These are phyloP conservation scores for Heteropelma amictum DNA, from an alignment of 2,888 invertebrate species.

Conservation along the genomic window DNA sequence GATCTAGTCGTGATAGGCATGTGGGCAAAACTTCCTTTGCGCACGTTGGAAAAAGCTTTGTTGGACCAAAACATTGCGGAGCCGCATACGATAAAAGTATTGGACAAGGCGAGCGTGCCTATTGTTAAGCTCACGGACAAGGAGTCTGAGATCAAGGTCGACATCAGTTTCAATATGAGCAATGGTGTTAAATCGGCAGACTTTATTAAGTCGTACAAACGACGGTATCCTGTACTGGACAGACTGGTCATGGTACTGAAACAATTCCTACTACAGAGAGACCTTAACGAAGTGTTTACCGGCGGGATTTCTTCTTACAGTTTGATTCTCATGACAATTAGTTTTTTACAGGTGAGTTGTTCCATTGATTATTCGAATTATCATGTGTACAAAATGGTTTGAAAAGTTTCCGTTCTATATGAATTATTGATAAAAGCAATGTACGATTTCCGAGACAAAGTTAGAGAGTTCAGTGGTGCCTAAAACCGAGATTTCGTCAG, in stretches of 20 bases:
- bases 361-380: no score
- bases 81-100: conserved; percentile 93
- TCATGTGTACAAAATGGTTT: no score
- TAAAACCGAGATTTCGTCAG: no score
- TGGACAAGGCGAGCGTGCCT: conserved; percentile 98
- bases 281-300: conserved; percentile 99
- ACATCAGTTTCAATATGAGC: conserved; percentile 99
- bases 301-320: conserved; percentile 99
- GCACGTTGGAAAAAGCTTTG: conserved; percentile 94
- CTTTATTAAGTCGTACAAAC: conserved; percentile 94
- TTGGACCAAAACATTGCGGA: conserved; percentile 94
- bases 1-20: conserved; percentile 84
- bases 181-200: conserved; percentile 98
- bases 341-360: conserved; percentile 88
- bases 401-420: no score
- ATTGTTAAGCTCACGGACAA: conserved; percentile 98
- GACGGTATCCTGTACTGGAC: conserved; percentile 92
- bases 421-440: no score
- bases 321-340: conserved; percentile 98
- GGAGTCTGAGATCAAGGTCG: conserved; percentile 89
- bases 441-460: no score
- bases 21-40: conserved; percentile 94
- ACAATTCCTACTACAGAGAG: conserved; percentile 98
- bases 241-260: conserved; percentile 98
- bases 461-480: no score